Evolutionary conservation across 1,140 invertebrate genomes (phyloP), one percentile per base, ranked within the genome.

Genomic region (Drosophila eugracilis): DNA sequence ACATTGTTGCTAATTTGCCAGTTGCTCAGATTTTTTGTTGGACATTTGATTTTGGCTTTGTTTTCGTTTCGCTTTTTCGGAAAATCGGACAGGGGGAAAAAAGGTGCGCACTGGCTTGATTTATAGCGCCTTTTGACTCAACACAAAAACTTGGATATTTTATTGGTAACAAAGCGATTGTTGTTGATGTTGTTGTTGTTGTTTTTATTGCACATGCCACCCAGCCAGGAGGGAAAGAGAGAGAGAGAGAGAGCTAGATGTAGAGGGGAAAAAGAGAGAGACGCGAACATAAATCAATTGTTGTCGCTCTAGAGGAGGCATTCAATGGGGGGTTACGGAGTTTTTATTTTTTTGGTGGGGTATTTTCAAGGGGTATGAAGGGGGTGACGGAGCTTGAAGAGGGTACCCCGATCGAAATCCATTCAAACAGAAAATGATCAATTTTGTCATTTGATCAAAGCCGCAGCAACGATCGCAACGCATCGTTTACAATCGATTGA

Each of bases 401-500:
- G 39, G 57, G 50, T 45, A n/a, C 42, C 41, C 50, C 76, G 47
- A 50, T 59, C 74, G 72, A 88, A 75, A 90, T 76, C 78, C 85
- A 89, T 89, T 89, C 86, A 89, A 89, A 89, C 86, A 90, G 86
- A 89, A 90, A 89, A 89, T 89, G 86, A 89, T 89, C 86, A 89
- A 86, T 86, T 89, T 89, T 89, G 86, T 89, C 86, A 89, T 89
- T 85, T 89, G 85, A 89, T 89, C 85, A 89, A 90, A 88, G 83
- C 83, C 83, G 83, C 83, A 88, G 74, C 83, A 88, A 80, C 81
- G 83, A 88, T 86, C 81, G 81, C 81, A 85, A 85, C 81, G 81
- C 81, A 85, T 85, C 81, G 81, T 85, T 85, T 86, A 85, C 81
- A 85, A 85, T 88, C 83, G 83, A 65, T 88, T 88, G 83, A 86